Evolutionary conservation across 2,797 vertebrate genomes (phyloP).

Genomic region (Tangara arthus): DNA sequence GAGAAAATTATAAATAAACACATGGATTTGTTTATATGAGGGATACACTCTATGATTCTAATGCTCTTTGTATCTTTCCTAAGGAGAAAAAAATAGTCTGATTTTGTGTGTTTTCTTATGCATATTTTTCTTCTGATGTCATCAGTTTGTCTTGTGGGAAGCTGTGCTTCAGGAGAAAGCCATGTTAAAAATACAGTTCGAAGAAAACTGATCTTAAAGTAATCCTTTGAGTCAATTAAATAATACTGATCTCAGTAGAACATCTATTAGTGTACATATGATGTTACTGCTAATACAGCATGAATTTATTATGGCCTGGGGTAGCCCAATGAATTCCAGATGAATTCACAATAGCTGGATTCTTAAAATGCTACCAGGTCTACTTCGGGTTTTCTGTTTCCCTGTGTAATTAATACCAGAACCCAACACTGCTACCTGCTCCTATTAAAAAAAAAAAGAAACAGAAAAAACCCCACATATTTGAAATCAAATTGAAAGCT

Average conservation of each 20-base stretch:
- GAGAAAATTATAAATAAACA: background rate
- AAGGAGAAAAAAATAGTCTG: background rate
- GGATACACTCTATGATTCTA: background rate
- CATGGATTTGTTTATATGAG: background rate
- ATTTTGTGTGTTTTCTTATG: slow-evolving; percentile 29
- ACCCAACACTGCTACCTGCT: slow-evolving; percentile 3
- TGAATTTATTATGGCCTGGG: slow-evolving; percentile 51
- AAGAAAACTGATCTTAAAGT: slow-evolving; percentile 48
- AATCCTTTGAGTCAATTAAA: slow-evolving; percentile 63
- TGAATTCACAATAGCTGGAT: slow-evolving; percentile 47
- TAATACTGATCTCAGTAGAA: slow-evolving; percentile 58
- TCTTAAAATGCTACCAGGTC: slow-evolving; percentile 63
- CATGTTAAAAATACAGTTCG: background rate
- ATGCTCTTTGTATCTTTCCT: background rate
- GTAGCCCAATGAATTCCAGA: slow-evolving; percentile 63
- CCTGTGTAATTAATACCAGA: slow-evolving; percentile 44
- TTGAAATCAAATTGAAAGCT: background rate
- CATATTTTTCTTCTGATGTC: slow-evolving; percentile 12
- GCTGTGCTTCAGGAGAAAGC: background rate
- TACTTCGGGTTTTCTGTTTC: slow-evolving; percentile 52
- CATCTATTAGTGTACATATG: slow-evolving; percentile 48
- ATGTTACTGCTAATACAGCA: slow-evolving; percentile 52
- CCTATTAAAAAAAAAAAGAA: background rate
- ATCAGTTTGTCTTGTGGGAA: background rate
- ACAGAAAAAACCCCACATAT: background rate